These are phyloP conservation scores for Apostichopus californicus DNA, from an alignment of 35 echinoderm and acorn worm genomes.

Conservation along the genomic window DNA sequence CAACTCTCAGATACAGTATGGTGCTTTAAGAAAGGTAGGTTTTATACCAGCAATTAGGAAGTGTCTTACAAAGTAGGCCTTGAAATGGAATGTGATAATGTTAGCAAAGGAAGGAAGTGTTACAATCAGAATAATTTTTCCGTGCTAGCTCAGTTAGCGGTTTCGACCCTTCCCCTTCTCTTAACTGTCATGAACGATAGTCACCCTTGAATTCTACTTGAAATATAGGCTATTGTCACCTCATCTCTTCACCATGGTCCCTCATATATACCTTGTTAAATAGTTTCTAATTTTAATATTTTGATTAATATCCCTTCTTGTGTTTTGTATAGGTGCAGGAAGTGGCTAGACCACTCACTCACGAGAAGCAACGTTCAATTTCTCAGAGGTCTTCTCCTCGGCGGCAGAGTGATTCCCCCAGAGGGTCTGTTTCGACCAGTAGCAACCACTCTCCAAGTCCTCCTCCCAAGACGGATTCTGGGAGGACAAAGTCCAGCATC, in stretches of 20 bases:
- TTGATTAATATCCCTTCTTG: neutral
- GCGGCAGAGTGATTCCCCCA: neutral
- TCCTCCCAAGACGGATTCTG: neutral
- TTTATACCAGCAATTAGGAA: neutral
- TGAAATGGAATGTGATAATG: too few relatives aligned
- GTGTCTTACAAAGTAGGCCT: too few relatives aligned
- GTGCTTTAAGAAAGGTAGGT: slow-evolving; percentile 21
- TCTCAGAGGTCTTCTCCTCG: slow-evolving; percentile 26
- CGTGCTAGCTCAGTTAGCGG: too few relatives aligned
- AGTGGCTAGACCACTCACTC: slow-evolving; percentile 9
- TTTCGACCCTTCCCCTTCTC: too few relatives aligned
- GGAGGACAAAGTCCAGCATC: slow-evolving; percentile 12
- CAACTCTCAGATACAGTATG: slow-evolving; percentile 31
- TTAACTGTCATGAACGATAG: too few relatives aligned
- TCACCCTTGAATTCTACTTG: too few relatives aligned
- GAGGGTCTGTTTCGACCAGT: slow-evolving; percentile 3
- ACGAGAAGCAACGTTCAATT: neutral
- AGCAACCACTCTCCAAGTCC: slow-evolving; percentile 46
- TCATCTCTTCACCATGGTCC: too few relatives aligned
- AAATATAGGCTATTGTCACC: too few relatives aligned
- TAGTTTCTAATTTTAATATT: too few relatives aligned
- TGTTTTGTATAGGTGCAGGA: slow-evolving; percentile 12
- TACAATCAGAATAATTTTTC: too few relatives aligned
- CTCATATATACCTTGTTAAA: too few relatives aligned
- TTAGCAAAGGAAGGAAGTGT: too few relatives aligned